Conservation (phyloP, 2,113 vertebrate species). For the Pomatostomus ruficeps region DNA sequence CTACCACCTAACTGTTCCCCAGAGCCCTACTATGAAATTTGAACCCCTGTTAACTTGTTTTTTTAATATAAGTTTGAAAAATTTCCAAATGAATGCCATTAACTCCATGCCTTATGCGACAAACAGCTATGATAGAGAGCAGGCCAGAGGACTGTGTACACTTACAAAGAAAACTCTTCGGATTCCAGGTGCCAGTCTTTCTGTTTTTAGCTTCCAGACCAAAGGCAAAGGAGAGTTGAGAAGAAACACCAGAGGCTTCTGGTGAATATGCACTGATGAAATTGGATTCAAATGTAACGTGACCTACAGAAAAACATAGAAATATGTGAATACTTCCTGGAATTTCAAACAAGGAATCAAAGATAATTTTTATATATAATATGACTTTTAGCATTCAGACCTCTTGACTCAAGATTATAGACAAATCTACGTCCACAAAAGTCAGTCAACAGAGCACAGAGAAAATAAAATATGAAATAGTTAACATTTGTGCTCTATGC, state of each 20-base stretch:
- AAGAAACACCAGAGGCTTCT: slow-evolving; percentile 89
- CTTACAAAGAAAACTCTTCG: slow-evolving; percentile 89
- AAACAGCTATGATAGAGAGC: neutral
- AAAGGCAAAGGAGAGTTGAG: slow-evolving; percentile 86
- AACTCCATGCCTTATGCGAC: neutral
- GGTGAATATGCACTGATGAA: slow-evolving; percentile 84
- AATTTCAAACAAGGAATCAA: neutral
- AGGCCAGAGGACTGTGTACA: slow-evolving; percentile 10
- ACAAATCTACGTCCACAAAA: neutral
- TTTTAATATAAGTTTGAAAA: neutral
- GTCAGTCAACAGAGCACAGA: neutral
- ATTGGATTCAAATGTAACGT: slow-evolving; percentile 90
- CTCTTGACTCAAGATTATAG: neutral
- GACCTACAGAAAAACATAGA: slow-evolving; percentile 68
- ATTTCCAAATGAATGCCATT: neutral
- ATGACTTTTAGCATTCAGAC: neutral
- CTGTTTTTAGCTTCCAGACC: slow-evolving; percentile 86
- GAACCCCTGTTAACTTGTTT: neutral
- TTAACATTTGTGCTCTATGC: slow-evolving; percentile 5
- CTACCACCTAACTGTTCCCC: neutral
- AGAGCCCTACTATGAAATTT: slow-evolving; percentile 7
- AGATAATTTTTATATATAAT: neutral
- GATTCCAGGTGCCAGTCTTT: slow-evolving; percentile 81
- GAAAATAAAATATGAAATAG: slow-evolving; percentile 4
- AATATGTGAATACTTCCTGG: neutral